Evolutionary conservation across 2,888 invertebrate species (phyloP).

Genomic region (Anorthoa munda): DNA sequence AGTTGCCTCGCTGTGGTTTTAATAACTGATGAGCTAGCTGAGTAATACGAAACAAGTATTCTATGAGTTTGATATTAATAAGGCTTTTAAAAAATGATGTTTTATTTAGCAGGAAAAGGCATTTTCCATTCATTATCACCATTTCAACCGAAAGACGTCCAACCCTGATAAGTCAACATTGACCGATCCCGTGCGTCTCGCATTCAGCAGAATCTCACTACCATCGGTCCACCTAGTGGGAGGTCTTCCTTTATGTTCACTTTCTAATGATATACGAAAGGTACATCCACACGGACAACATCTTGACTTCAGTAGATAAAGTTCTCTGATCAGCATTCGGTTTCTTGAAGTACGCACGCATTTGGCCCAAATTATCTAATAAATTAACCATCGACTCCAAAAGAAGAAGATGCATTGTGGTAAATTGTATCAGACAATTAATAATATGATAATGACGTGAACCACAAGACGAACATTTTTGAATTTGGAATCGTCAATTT

Average conservation of each 20-base stretch:
- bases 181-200: too few species aligned
- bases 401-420: neutral
- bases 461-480: too few species aligned
- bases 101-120: neutral
- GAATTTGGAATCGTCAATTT: neutral
- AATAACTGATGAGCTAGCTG: constrained; percentile 53
- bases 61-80: constrained; percentile 7
- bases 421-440: too few species aligned
- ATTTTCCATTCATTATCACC: neutral
- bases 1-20: constrained; percentile 53
- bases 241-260: too few species aligned
- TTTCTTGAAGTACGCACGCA: too few species aligned
- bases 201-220: too few species aligned
- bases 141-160: too few species aligned
- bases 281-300: neutral
- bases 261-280: neutral
- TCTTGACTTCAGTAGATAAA: neutral
- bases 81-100: constrained; percentile 4
- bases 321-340: too few species aligned
- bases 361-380: too few species aligned
- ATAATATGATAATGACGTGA: neutral
- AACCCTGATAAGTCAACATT: too few species aligned
- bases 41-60: constrained; percentile 19
- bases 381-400: too few species aligned
- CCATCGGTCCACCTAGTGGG: too few species aligned